Conservation (phyloP, 2,797 vertebrate genomes). For the Sebastes oblongus region DNA sequence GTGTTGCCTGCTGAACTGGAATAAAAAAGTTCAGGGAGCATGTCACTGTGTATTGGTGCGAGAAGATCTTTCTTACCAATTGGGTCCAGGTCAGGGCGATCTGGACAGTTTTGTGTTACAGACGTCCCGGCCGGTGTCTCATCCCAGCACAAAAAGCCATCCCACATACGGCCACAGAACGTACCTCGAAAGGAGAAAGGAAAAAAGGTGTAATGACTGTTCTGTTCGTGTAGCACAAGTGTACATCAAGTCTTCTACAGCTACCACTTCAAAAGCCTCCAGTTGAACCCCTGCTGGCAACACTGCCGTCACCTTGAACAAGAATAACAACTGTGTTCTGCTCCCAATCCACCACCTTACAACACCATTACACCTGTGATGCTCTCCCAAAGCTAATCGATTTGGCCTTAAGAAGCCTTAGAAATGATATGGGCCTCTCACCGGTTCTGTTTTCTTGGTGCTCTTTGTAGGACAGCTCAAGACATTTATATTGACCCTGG, state of each 20-base stretch:
- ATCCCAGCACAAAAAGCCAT: slow-evolving; percentile 94
- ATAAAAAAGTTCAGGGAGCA: slow-evolving; percentile 1
- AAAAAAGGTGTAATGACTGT: neutral
- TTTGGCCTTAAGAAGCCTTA: slow-evolving; percentile 3
- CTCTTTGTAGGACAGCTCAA: slow-evolving; percentile 58
- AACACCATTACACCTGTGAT: neutral
- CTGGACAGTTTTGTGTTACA: slow-evolving; percentile 87
- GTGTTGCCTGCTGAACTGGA: slow-evolving; percentile 7
- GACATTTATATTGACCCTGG: slow-evolving; percentile 76
- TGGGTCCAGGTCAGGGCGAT: slow-evolving; percentile 84
- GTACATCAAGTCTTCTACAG: neutral
- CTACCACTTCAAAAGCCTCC: neutral
- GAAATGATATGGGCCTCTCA: slow-evolving; percentile 56
- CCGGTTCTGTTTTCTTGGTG: slow-evolving; percentile 75
- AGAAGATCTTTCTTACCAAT: slow-evolving; percentile 79
- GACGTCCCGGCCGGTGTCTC: slow-evolving; percentile 87
- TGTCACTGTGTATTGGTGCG: neutral
- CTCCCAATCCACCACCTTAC: neutral
- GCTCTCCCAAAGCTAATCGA: slow-evolving; percentile 26
- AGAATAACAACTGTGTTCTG: neutral
- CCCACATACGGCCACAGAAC: slow-evolving; percentile 91
- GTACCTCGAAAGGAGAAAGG: slow-evolving; percentile 71
- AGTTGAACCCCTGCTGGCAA: neutral
- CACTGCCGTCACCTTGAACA: neutral
- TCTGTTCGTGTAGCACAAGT: neutral